Evolutionary conservation across 2,797 vertebrate species (phyloP), one percentile per base, ranked within the genome.

Genomic region (Capromys pilorides): DNA sequence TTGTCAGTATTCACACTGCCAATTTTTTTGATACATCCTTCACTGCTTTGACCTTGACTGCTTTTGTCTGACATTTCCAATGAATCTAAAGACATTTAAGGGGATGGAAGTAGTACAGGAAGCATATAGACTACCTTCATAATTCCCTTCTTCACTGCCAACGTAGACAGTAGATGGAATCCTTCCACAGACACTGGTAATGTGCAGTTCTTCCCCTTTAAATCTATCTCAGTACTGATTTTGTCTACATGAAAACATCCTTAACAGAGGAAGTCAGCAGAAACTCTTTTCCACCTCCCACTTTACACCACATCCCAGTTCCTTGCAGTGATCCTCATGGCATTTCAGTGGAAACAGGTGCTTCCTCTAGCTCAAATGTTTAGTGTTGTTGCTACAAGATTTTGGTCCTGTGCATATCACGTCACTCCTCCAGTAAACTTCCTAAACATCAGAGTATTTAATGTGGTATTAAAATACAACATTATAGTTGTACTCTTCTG

Each of bases 341-440:
- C 66, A 89, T 92, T 79, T 90, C 73, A 88, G 36, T 59, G 83
- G 82, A 93, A 93, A 79, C 49, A 94, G 91, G 88, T 79, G 22
- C 80, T 91, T 94, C 49, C 51, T 92, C 41, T 90, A 95, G 79
- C 33, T 82, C 71, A 75, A 90, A 87, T 73, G 21, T 64, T 79
- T 69, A 49, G n/a, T 64, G 59, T 69, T 64, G 59, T 69, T 86
- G 49, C 67, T 92, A 26, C 13, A 90, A 71, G 36, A 90, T 59
- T 71, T 92, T 54, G 19, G 41, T 51, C 11, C 85, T 86, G 67
- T 36, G 16, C 87, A 78, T 33, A 28, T 67, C 89, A 57, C 77
- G 6, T 82, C 14, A 36, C 49, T 79, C 18, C 5, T 8, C 71
- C 54, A 59, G 51, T 62, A 78, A 73, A 24, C 16, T 18, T 62